phyloP scores from a whole-genome alignment of 64 coral and sea anemone genomes.

The Montipora capricornis region DNA sequence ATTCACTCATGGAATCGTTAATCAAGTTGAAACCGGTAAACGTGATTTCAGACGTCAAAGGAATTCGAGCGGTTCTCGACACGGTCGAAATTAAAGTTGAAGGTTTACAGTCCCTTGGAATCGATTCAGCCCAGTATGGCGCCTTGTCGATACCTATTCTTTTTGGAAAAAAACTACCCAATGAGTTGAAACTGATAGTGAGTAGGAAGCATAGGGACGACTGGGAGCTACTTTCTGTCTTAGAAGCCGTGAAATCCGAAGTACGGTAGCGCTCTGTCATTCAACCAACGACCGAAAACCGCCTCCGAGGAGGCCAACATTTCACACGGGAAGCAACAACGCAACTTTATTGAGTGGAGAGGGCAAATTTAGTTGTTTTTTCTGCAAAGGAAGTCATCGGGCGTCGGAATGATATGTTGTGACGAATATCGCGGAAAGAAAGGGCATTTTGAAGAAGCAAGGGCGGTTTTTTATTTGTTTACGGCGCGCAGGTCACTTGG shows the following conservation, averaged over 20 bases:
- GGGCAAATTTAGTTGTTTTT: background rate
- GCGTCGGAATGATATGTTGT: background rate
- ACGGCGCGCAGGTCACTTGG: background rate
- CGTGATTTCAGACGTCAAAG: constrained; percentile 42
- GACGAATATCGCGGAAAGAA: background rate
- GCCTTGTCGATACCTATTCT: constrained; percentile 38
- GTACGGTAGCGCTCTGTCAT: too few species aligned
- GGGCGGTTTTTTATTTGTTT: background rate
- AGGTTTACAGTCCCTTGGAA: constrained; percentile 25
- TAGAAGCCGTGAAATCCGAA: too few species aligned
- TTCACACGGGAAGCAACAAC: too few species aligned
- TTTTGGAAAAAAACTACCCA: constrained; percentile 42
- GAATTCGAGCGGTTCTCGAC: constrained; percentile 42
- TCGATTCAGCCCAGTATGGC: constrained; percentile 40
- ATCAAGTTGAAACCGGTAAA: constrained; percentile 22
- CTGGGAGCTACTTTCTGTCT: too few species aligned
- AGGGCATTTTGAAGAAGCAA: background rate
- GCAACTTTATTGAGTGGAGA: background rate
- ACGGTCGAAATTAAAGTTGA: constrained; percentile 36
- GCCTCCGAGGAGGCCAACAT: too few species aligned
- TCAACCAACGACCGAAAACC: too few species aligned
- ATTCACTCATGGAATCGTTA: constrained; percentile 17
- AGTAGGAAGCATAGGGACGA: background rate
- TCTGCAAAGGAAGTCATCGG: background rate
- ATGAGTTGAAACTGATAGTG: constrained; percentile 51